Percentiles rank a stretch among this genome's conserved stretches.
Conservation (phyloP, 2,888 invertebrate genomes). For the Muschampia plurimacula region DNA sequence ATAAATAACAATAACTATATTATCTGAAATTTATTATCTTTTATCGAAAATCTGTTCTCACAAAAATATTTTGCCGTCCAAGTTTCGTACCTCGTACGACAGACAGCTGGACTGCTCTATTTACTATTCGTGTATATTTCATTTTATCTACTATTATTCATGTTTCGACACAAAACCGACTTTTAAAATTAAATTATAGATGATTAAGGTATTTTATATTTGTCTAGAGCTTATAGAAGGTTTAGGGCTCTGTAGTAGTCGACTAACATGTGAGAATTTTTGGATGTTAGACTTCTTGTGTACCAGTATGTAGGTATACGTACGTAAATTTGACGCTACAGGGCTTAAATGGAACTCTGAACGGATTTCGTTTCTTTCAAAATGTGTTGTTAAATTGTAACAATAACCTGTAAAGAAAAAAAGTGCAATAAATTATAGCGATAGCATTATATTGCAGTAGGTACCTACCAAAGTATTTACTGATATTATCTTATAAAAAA, state of each 20-base stretch:
- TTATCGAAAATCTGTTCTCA: conserved; percentile 50
- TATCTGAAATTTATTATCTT: not conserved
- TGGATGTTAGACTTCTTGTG: conserved; percentile 46
- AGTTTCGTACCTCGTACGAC: conserved; percentile 60
- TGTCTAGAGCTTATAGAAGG: conserved; percentile 84
- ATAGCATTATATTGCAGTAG: too few relatives aligned
- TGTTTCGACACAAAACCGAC: conserved; percentile 73
- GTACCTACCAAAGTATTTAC: too few relatives aligned
- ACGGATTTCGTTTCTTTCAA: too few relatives aligned
- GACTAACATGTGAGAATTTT: conserved; percentile 51
- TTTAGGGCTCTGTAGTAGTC: conserved; percentile 68
- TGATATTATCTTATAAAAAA: too few relatives aligned
- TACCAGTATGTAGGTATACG: not conserved
- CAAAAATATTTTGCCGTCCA: conserved; percentile 84
- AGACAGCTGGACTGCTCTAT: conserved; percentile 71
- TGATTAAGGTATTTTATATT: conserved; percentile 80
- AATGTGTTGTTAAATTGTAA: too few relatives aligned
- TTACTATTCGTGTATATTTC: conserved; percentile 55
- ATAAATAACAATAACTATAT: not conserved
- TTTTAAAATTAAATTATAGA: conserved; percentile 65
- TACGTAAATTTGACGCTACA: too few relatives aligned
- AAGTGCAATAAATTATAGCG: too few relatives aligned
- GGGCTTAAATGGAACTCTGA: too few relatives aligned
- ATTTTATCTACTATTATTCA: conserved; percentile 64
- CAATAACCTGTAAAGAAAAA: too few relatives aligned